These are phyloP conservation scores for Gila robusta DNA, from an alignment of 2,797 vertebrate species.

Conservation along the genomic window DNA sequence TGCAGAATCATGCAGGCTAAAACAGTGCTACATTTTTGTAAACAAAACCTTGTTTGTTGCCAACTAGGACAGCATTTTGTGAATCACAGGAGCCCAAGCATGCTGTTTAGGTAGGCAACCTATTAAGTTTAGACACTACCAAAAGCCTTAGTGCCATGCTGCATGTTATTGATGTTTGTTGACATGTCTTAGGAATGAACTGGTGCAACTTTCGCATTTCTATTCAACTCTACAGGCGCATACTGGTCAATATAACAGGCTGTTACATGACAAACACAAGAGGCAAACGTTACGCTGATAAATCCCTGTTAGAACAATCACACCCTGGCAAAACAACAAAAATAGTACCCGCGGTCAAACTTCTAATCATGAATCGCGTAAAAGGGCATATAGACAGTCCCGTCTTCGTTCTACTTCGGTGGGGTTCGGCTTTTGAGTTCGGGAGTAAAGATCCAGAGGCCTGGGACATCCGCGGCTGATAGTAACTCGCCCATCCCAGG, in stretches of 20 bases:
- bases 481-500: conserved; percentile 39
- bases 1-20: neutral
- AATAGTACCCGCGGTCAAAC: neutral
- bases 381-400: neutral
- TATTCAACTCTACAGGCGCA: neutral
- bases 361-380: neutral
- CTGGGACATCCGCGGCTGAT: conserved; percentile 57
- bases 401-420: conserved; percentile 11
- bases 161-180: conserved; percentile 5
- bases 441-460: conserved; percentile 43
- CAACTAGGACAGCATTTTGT: neutral
- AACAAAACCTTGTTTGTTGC: neutral
- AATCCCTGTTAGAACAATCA: conserved; percentile 62
- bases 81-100: neutral
- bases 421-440: conserved; percentile 1
- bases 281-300: conserved; percentile 53
- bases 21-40: neutral
- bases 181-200: neutral
- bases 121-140: neutral
- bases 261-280: conserved; percentile 2
- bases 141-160: neutral
- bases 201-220: neutral
- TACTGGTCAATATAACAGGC: too few species aligned
- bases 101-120: neutral
- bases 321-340: conserved; percentile 3